A percentile compares a stretch with the other conserved stretches of the same genome.
These are phyloP conservation scores for Eudasyphora cyanicolor DNA, from an alignment of 2,888 invertebrate genomes.

Conservation along the genomic window DNA sequence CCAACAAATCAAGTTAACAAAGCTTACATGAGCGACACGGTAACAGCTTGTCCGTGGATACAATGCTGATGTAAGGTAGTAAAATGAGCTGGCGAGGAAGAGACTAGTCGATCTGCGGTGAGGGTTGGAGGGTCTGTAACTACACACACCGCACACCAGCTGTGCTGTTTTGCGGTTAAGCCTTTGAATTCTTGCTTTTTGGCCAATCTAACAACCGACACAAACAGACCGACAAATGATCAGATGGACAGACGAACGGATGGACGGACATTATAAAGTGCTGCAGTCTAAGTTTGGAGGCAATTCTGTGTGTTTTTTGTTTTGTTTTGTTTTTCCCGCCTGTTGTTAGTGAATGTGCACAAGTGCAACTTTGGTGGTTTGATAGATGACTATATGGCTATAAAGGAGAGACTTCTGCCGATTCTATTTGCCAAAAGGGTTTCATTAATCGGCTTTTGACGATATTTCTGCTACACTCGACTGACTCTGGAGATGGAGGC, in stretches of 20 bases:
- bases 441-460: slow-evolving; percentile 22
- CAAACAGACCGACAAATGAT: slow-evolving; percentile 30
- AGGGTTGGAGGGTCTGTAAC: background rate
- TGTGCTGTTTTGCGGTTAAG: slow-evolving; percentile 58
- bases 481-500: background rate
- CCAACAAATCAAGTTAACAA: slow-evolving; percentile 67
- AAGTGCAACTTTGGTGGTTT: slow-evolving; percentile 19
- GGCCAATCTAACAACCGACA: background rate
- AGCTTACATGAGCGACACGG: slow-evolving; percentile 41
- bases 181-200: slow-evolving; percentile 48
- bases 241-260: slow-evolving; percentile 13
- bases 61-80: background rate
- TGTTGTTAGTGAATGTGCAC: background rate
- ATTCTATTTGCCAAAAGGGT: slow-evolving; percentile 30
- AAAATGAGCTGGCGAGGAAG: background rate
- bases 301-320: slow-evolving; percentile 33
- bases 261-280: slow-evolving; percentile 43
- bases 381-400: slow-evolving; percentile 10
- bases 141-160: slow-evolving; percentile 50
- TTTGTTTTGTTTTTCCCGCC: background rate
- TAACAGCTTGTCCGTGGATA: background rate
- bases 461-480: slow-evolving; percentile 11
- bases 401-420: background rate
- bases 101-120: no score
- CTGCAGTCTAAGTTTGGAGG: slow-evolving; percentile 56